Evolutionary conservation across 2,888 invertebrate genomes (phyloP).

Genomic region (Lochmaea capreae): DNA sequence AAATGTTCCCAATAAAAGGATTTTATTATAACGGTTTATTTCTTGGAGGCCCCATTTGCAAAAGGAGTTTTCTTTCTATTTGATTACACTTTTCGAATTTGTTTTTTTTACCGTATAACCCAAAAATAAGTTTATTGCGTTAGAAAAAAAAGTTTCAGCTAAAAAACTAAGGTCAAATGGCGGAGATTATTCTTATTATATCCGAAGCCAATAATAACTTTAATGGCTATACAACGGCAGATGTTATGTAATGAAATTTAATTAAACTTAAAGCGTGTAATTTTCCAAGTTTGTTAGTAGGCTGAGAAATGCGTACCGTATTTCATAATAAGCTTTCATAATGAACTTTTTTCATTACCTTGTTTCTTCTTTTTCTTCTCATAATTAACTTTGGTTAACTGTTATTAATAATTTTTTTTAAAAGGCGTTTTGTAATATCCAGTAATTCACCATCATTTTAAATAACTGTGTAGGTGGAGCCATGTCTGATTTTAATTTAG

Average conservation of each 20-base stretch:
- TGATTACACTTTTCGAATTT: not conserved
- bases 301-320: not conserved
- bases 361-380: not conserved
- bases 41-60: not conserved
- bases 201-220: not conserved
- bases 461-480: not conserved
- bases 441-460: not conserved
- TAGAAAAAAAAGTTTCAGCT: too few species aligned
- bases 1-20: not conserved
- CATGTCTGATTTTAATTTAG: too few species aligned
- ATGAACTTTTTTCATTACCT: conserved; percentile 6
- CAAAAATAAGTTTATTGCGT: not conserved
- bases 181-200: not conserved
- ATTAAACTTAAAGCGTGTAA: conserved; percentile 13
- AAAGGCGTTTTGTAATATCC: not conserved
- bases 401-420: not conserved
- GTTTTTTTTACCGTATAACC: not conserved
- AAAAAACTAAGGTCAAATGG: too few species aligned
- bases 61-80: not conserved
- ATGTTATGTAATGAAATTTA: conserved; percentile 13
- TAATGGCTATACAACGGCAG: not conserved
- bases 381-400: not conserved
- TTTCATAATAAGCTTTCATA: conserved; percentile 14
- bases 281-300: conserved; percentile 10
- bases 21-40: not conserved